A percentile compares a stretch with the other conserved stretches of the same genome.
These are phyloP conservation scores for Melanophora roralis DNA, from an alignment of 2,888 invertebrate genomes.

Conservation along the genomic window DNA sequence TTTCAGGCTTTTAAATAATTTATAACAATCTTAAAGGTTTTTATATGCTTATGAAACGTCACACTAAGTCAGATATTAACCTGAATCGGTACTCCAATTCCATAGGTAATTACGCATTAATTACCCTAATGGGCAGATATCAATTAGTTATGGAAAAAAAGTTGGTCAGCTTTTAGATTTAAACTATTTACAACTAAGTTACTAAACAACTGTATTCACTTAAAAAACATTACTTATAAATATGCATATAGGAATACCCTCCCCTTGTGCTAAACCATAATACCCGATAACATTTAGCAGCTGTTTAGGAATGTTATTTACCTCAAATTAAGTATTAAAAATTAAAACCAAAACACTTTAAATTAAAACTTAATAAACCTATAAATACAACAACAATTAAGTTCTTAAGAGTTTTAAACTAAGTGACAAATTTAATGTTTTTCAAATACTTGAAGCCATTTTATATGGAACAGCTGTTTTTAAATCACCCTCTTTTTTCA, in stretches of 20 bases:
- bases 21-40: background rate
- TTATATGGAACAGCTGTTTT: conserved; percentile 29
- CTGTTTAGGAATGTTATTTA: conserved; percentile 36
- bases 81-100: too few relatives aligned
- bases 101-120: too few relatives aligned
- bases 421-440: conserved; percentile 4
- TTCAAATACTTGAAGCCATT: conserved; percentile 30
- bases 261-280: too few relatives aligned
- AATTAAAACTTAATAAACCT: background rate
- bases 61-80: too few relatives aligned
- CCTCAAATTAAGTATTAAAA: conserved; percentile 4
- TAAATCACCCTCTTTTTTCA: background rate
- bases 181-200: too few relatives aligned
- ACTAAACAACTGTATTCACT: too few relatives aligned
- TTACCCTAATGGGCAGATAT: too few relatives aligned
- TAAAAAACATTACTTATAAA: too few relatives aligned
- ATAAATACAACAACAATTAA: background rate
- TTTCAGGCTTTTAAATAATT: background rate
- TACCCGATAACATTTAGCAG: conserved; percentile 31
- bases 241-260: too few relatives aligned
- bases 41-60: too few relatives aligned
- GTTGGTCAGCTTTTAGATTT: too few relatives aligned
- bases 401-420: background rate
- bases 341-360: background rate
- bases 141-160: too few relatives aligned